Conservation (phyloP, 1,140 invertebrate species). For the Hyles euphorbiae region DNA sequence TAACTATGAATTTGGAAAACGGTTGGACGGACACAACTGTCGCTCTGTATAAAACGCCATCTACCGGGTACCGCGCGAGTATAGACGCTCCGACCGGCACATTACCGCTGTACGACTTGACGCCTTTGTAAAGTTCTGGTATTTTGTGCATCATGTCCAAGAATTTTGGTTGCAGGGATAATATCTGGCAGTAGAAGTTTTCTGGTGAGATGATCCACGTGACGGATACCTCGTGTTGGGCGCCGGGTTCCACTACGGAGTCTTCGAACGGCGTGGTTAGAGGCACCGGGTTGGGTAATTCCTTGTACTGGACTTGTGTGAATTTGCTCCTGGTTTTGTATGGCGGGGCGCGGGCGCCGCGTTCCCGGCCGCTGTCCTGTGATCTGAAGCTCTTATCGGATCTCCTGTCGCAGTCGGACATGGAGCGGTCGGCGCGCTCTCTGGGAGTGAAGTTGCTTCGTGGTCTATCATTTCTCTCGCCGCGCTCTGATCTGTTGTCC, state of each 20-base stretch:
- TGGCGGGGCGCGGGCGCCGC: conserved; percentile 37
- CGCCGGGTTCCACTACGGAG: conserved; percentile 41
- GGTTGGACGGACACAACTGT: conserved; percentile 76
- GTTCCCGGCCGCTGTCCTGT: conserved; percentile 38
- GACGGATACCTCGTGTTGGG: conserved; percentile 60
- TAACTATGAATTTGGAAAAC: conserved; percentile 77
- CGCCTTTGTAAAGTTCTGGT: conserved; percentile 78
- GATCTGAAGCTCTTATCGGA: conserved; percentile 50
- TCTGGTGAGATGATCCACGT: conserved; percentile 75
- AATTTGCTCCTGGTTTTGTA: conserved; percentile 45
- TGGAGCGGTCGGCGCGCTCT: conserved; percentile 46
- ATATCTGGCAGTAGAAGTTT: conserved; percentile 82
- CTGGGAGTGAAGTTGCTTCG: conserved; percentile 55
- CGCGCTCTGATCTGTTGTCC: conserved; percentile 18
- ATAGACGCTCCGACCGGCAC: conserved; percentile 77
- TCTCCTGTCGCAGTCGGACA: conserved; percentile 44
- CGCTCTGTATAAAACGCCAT: conserved; percentile 81
- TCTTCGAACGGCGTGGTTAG: conserved; percentile 40
- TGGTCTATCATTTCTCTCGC: conserved; percentile 22
- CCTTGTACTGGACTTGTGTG: conserved; percentile 51
- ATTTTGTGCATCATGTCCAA: conserved; percentile 82
- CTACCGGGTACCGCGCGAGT: conserved; percentile 81
- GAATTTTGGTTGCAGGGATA: conserved; percentile 75
- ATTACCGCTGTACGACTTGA: conserved; percentile 64
- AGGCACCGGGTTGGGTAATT: conserved; percentile 41